These are phyloP conservation scores for Daphoenositta chrysoptera DNA, from an alignment of 2,113 vertebrate genomes.

Conservation along the genomic window DNA sequence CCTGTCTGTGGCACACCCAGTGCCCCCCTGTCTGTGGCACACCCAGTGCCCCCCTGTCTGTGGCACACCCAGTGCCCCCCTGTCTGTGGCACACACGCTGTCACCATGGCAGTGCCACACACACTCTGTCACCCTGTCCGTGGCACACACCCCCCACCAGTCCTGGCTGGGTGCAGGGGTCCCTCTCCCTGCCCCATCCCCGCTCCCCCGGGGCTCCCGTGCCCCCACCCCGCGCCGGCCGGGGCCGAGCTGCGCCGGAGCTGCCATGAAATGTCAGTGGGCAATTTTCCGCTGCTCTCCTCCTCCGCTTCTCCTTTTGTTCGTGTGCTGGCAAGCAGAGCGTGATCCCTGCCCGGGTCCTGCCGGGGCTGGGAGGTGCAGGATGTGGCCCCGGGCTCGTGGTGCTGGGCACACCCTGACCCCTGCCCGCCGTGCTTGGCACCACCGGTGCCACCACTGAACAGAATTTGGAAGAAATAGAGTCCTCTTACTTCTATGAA, in stretches of 20 bases:
- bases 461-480: background rate
- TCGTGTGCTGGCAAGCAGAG: background rate
- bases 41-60: background rate
- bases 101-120: background rate
- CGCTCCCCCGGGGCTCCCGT: accelerated
- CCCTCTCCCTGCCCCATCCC: too few species aligned
- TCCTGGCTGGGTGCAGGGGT: accelerated
- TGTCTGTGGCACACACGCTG: too few species aligned
- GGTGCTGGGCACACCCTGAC: background rate
- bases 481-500: slow-evolving; percentile 9
- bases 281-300: background rate
- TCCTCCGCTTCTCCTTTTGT: background rate
- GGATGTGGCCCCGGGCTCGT: background rate
- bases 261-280: background rate
- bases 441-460: background rate
- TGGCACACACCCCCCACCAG: background rate
- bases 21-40: background rate
- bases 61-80: too few species aligned
- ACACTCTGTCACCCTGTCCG: too few species aligned
- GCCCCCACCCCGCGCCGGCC: accelerated
- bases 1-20: too few species aligned
- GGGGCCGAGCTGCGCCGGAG: accelerated
- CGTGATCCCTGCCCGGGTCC: background rate
- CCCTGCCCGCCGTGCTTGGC: accelerated
- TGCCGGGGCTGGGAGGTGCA: background rate